Percentiles rank a stretch among this genome's conserved stretches.
phyloP scores from a whole-genome alignment of 1,140 invertebrate genomes.

The Sycophila sp. region DNA sequence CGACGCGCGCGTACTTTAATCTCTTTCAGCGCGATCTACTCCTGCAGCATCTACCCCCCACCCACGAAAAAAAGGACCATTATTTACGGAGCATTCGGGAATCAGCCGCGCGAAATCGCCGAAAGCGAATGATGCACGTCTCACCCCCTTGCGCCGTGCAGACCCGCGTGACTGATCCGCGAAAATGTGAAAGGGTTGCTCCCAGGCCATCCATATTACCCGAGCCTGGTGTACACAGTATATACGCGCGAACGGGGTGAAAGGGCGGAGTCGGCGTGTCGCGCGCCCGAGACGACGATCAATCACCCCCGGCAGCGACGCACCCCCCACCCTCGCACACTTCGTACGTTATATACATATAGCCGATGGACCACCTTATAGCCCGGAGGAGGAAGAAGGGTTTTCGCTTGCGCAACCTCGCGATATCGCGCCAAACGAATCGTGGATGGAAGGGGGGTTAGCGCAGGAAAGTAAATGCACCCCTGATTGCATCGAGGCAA shows the following conservation, averaged over 20 bases:
- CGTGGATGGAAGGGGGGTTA: not conserved
- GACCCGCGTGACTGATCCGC: conserved; percentile 51
- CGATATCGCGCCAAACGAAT: not conserved
- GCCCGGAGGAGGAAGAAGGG: not conserved
- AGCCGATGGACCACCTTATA: no score
- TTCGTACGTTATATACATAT: not conserved
- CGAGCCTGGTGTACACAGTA: no score
- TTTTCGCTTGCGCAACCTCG: not conserved
- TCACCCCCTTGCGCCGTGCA: not conserved
- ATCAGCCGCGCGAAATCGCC: not conserved
- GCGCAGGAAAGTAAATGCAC: conserved; percentile 14
- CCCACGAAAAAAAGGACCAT: not conserved
- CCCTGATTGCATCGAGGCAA: conserved; percentile 13
- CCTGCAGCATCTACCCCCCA: no score
- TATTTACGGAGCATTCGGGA: not conserved
- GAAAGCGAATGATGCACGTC: not conserved
- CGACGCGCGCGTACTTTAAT: no score
- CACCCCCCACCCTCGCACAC: not conserved
- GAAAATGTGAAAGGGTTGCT: conserved; percentile 59
- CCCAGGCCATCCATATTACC: not conserved
- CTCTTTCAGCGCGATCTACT: no score
- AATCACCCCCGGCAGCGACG: conserved; percentile 51
- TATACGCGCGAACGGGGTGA: not conserved
- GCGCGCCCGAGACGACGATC: conserved; percentile 59
- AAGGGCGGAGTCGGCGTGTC: not conserved